Evolutionary conservation across 2,888 invertebrate genomes (phyloP), one percentile per base, ranked within the genome.

Genomic region (Fissipunctia ypsillon): DNA sequence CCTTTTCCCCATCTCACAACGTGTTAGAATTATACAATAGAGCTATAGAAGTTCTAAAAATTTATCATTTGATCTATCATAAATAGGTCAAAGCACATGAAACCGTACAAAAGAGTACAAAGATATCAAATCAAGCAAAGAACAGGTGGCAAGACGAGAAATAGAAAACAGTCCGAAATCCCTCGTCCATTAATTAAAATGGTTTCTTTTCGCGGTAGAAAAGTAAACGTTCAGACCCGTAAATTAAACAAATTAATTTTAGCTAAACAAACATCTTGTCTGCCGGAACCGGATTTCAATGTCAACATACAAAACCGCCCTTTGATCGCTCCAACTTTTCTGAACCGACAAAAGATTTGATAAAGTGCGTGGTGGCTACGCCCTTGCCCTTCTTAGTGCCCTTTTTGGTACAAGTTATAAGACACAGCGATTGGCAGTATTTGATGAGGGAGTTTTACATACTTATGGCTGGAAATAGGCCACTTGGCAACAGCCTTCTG

Each of bases 291-390:
- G 61, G 59, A 71, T 64, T 76, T 70, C 70, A 82, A 73, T 84
- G 82, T 82, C 82, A 82, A 84, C 84, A 80, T 81, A 45, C n/a
- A 56, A 59, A 66, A 57, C 61, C 75, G 80, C 63, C 71, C 81
- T 84, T 82, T 84, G 81, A 84, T 81, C 81, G 68, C 48, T 25
- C 28, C 43, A 73, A 82, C 81, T 84, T 84, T 83, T 80, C 72
- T 69, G 73, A 82, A 80, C 87, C 75, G 73, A 88, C 84, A 89
- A 87, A 84, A 85, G 89, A 84, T 89, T 83, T 88, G 90, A 88
- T 87, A 87, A 89, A 88, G 87, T 84, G 86, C 84, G 85, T 84
- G 83, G 81, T 82, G 84, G 84, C 80, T 74, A 52, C 57, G 77
- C 56, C 75, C 67, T 74, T 81, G 84, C 80, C 84, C 84, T 81